phyloP scores from a whole-genome alignment of 2,113 vertebrate genomes.

The Clarias gariepinus region DNA sequence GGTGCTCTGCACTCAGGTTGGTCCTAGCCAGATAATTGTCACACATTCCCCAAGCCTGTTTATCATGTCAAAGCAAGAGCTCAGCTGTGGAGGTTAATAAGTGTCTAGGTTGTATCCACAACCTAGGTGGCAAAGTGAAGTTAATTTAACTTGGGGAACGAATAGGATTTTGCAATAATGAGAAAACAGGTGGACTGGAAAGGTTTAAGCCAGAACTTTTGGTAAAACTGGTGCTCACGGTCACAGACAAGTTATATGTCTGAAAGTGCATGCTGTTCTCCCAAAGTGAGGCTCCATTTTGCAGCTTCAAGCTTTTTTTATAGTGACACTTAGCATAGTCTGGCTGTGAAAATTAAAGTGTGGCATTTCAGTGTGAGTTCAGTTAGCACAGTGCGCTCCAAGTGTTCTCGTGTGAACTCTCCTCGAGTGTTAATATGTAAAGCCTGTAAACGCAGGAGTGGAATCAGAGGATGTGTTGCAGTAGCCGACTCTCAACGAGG shows the following conservation, averaged over 20 bases:
- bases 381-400: constrained; percentile 6
- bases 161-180: constrained; percentile 23
- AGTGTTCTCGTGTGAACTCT: constrained; percentile 46
- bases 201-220: not conserved
- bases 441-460: constrained; percentile 69
- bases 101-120: constrained; percentile 22
- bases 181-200: constrained; percentile 15
- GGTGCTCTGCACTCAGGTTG: constrained; percentile 56
- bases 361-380: constrained; percentile 29
- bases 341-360: constrained; percentile 22
- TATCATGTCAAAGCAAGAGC: constrained; percentile 43
- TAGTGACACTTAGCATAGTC: constrained; percentile 26
- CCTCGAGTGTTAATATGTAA: constrained; percentile 70
- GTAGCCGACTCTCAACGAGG: constrained; percentile 28
- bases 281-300: constrained; percentile 16
- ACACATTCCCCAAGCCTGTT: constrained; percentile 49
- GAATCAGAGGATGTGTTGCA: constrained; percentile 60
- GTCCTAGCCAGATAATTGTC: constrained; percentile 52
- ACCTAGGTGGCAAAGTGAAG: constrained; percentile 36
- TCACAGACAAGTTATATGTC: constrained; percentile 26
- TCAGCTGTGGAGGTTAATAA: constrained; percentile 35
- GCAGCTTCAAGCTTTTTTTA: constrained; percentile 21
- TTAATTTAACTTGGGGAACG: not conserved
- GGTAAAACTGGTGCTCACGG: constrained; percentile 27
- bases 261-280: constrained; percentile 12